Conservation (phyloP, 2,888 invertebrate genomes). For the Leptodirus hochenwartii region DNA sequence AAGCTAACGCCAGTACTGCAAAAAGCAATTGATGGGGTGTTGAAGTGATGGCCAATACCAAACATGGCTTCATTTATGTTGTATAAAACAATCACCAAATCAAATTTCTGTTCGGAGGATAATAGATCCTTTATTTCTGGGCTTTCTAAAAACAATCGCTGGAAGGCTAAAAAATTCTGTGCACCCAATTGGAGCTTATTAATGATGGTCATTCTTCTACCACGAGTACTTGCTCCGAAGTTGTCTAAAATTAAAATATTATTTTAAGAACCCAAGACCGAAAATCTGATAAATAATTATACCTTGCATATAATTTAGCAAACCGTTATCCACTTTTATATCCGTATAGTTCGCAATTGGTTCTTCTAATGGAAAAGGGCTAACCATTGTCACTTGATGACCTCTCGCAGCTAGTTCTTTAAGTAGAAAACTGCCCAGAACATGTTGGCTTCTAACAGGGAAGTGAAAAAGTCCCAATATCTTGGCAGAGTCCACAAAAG, state of each 20-base stretch:
- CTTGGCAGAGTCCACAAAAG: too few relatives aligned
- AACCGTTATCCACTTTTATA: neutral
- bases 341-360: slow-evolving; percentile 4
- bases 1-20: slow-evolving; percentile 15
- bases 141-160: neutral
- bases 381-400: slow-evolving; percentile 6
- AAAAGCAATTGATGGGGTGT: slow-evolving; percentile 19
- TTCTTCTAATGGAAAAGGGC: slow-evolving; percentile 4
- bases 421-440: slow-evolving; percentile 2
- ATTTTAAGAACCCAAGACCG: too few relatives aligned
- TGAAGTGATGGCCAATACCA: slow-evolving; percentile 19
- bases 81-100: slow-evolving; percentile 17
- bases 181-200: slow-evolving; percentile 1
- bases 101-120: too few relatives aligned
- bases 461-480: slow-evolving; percentile 5
- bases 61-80: slow-evolving; percentile 20
- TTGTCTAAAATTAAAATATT: too few relatives aligned
- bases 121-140: slow-evolving; percentile 1
- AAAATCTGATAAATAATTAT: too few relatives aligned
- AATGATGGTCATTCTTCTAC: neutral
- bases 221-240: too few relatives aligned
- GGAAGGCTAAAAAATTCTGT: neutral
- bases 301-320: too few relatives aligned
- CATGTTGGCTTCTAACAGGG: slow-evolving; percentile 6
- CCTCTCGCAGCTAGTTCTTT: slow-evolving; percentile 5